Conservation (phyloP, 1,140 invertebrate species). For the Augochlora pura region DNA sequence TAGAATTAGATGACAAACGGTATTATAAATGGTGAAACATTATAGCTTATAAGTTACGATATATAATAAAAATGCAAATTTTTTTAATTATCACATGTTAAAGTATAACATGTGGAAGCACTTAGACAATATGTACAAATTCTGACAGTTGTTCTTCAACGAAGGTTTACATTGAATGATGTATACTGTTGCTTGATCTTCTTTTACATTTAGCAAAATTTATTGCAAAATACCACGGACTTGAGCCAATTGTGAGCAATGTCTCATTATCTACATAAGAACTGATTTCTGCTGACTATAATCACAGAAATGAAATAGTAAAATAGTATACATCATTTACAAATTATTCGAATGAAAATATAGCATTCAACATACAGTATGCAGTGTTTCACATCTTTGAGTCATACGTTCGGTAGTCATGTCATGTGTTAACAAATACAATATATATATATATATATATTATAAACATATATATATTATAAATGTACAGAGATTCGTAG, state of each 20-base stretch:
- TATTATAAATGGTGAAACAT: conserved; percentile 31
- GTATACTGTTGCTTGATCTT: not conserved
- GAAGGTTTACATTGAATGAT: conserved; percentile 12
- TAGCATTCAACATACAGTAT: not conserved
- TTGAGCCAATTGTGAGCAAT: not conserved
- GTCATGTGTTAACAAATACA: conserved; percentile 1
- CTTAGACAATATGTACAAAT: conserved; percentile 42
- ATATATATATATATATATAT: not conserved
- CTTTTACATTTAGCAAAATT: not conserved
- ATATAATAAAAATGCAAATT: conserved; percentile 52
- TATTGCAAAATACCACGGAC: not conserved
- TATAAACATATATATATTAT: not conserved
- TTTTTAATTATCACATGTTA: conserved; percentile 40
- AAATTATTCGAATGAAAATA: not conserved
- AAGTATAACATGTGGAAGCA: conserved; percentile 36
- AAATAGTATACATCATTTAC: conserved; percentile 17
- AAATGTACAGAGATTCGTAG: conserved; percentile 15
- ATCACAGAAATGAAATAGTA: not conserved
- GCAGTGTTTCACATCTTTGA: not conserved
- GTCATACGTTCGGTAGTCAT: not conserved
- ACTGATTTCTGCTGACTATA: not conserved
- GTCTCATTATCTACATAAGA: not conserved
- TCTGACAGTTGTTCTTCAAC: conserved; percentile 3
- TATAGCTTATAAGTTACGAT: conserved; percentile 40
- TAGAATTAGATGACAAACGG: conserved; percentile 39